These are phyloP conservation scores for Galeopterus variegatus DNA, from an alignment of 2,113 vertebrate genomes.

Conservation along the genomic window DNA sequence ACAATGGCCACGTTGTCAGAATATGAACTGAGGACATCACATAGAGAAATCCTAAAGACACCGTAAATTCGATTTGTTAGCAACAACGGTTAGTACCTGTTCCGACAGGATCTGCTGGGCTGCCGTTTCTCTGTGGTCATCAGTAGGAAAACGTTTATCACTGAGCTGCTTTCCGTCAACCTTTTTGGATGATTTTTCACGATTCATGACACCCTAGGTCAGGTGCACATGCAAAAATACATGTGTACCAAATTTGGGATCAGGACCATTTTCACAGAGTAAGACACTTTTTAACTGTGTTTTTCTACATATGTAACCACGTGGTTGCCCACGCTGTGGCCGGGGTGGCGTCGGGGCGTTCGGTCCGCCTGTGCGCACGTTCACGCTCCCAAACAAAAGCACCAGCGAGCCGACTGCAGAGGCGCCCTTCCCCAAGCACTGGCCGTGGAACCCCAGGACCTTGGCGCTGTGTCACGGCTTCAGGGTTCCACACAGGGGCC, in stretches of 20 bases:
- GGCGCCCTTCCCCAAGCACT: neutral
- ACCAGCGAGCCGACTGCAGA: accelerated
- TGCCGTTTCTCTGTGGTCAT: neutral
- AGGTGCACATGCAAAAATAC: neutral
- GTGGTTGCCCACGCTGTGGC: accelerated
- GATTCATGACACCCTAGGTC: neutral
- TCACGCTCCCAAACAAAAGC: neutral
- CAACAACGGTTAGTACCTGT: neutral
- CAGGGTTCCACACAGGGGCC: neutral
- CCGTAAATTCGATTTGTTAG: accelerated
- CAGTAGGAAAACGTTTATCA: neutral
- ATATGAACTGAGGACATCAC: accelerated
- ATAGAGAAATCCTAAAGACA: neutral
- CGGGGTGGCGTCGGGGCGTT: accelerated
- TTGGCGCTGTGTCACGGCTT: neutral
- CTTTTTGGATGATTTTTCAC: neutral
- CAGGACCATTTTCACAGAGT: too few species aligned
- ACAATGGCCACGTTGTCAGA: accelerated
- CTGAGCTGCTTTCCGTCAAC: neutral
- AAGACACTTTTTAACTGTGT: neutral
- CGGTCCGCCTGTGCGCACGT: too few species aligned
- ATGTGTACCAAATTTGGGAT: neutral
- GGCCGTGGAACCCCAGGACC: neutral
- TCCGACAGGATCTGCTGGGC: neutral
- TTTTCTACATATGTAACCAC: too few species aligned